phyloP scores from a whole-genome alignment of 1,140 invertebrate species.

The Sitophilus oryzae region DNA sequence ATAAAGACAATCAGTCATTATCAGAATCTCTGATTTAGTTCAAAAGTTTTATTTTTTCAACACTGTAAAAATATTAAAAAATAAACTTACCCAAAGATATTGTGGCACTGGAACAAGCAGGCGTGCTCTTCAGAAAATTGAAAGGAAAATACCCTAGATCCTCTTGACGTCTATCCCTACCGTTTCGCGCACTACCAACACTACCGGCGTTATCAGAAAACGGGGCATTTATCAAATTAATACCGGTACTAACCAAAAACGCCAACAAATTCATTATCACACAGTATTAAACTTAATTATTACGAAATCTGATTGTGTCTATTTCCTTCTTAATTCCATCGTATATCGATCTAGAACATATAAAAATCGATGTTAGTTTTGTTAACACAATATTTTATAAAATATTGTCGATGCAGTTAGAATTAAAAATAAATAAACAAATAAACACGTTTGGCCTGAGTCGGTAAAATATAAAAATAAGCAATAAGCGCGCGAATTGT shows the following conservation, averaged over 20 bases:
- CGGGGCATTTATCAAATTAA: slow-evolving; percentile 21
- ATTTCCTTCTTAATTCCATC: too few relatives aligned
- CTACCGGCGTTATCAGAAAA: slow-evolving; percentile 12
- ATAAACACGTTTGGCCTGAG: neutral
- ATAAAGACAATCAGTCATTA: too few relatives aligned
- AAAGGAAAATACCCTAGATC: slow-evolving; percentile 17
- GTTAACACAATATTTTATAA: too few relatives aligned
- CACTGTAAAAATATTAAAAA: neutral
- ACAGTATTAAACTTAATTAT: too few relatives aligned
- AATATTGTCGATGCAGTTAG: too few relatives aligned
- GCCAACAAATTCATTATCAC: slow-evolving; percentile 24
- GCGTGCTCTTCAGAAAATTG: slow-evolving; percentile 14
- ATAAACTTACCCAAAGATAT: slow-evolving; percentile 20
- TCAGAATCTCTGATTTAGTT: too few relatives aligned
- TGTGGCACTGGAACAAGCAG: slow-evolving; percentile 12
- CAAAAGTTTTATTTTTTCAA: too few relatives aligned
- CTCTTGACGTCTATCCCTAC: slow-evolving; percentile 4
- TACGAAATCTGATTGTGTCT: too few relatives aligned
- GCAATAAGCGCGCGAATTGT: neutral
- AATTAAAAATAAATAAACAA: too few relatives aligned
- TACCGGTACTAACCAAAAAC: slow-evolving; percentile 14
- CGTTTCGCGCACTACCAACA: neutral
- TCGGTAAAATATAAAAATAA: neutral
- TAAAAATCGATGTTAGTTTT: too few relatives aligned
- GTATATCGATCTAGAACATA: too few relatives aligned